phyloP scores from a whole-genome alignment of 2,797 vertebrate genomes.

The Helostoma temminkii region DNA sequence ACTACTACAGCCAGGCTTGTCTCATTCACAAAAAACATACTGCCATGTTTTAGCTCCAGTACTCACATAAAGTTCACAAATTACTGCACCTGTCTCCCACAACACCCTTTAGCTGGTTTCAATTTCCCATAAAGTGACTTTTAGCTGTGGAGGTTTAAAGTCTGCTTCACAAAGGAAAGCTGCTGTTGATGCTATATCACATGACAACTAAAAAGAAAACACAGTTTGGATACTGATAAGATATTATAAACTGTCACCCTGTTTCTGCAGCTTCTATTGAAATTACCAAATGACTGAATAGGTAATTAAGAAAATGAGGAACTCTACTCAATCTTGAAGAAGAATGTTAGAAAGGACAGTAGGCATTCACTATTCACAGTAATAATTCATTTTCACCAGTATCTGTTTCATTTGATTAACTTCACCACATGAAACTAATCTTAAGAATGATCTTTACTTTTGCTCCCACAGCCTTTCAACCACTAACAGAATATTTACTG shows the following conservation, averaged over 20 bases:
- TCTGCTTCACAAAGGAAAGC: neutral
- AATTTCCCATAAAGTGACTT: neutral
- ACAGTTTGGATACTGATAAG: neutral
- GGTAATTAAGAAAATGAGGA: no score
- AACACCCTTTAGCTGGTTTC: neutral
- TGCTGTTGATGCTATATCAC: slow-evolving; percentile 1
- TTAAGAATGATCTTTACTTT: neutral
- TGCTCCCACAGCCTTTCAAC: neutral
- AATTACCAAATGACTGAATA: no score
- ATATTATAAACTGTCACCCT: no score
- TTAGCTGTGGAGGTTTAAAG: no score
- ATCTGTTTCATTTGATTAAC: no score
- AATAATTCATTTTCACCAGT: no score
- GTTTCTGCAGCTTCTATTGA: no score
- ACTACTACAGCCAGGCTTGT: slow-evolving; percentile 2
- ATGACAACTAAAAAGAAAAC: neutral
- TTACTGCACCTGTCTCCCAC: neutral
- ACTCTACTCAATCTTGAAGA: no score
- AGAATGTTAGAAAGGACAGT: no score
- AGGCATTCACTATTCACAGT: neutral
- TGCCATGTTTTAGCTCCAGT: neutral
- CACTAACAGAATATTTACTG: slow-evolving; percentile 7
- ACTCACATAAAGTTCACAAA: neutral
- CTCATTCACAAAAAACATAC: slow-evolving; percentile 37
- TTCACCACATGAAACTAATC: neutral